Conservation (phyloP, 2,797 vertebrate species). For the Enoplosus armatus region DNA sequence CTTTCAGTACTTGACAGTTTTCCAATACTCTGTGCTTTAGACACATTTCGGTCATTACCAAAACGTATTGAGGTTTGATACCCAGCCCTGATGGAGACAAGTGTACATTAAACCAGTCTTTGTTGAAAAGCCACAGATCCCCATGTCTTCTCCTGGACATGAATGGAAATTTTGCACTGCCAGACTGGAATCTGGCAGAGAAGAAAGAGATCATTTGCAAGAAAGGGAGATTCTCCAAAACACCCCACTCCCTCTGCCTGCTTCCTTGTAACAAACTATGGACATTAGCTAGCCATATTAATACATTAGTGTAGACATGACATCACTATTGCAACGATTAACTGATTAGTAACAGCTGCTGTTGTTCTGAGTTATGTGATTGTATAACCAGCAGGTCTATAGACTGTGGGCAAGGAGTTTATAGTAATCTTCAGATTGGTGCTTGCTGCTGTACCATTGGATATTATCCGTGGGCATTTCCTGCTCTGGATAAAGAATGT, state of each 20-base stretch:
- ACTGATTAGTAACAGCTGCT: conserved; percentile 69
- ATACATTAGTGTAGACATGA: conserved; percentile 53
- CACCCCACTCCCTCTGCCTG: neutral
- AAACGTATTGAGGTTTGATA: neutral
- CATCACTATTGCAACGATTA: conserved; percentile 59
- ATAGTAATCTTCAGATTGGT: conserved; percentile 71
- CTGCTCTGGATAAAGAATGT: conserved; percentile 74
- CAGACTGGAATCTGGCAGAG: conserved; percentile 62
- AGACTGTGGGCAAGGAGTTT: conserved; percentile 57
- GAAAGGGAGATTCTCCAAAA: conserved; percentile 35
- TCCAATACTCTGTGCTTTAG: neutral
- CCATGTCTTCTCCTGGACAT: conserved; percentile 65
- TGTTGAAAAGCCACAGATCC: conserved; percentile 56
- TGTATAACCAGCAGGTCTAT: conserved; percentile 59
- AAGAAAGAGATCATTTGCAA: conserved; percentile 34
- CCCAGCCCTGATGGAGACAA: conserved; percentile 21
- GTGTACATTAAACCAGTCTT: conserved; percentile 25
- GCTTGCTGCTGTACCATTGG: conserved; percentile 55
- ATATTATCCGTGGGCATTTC: conserved; percentile 70
- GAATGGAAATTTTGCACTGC: conserved; percentile 62
- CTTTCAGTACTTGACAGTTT: conserved; percentile 6
- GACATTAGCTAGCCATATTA: conserved; percentile 30
- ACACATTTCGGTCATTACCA: neutral
- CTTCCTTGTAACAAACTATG: conserved; percentile 25
- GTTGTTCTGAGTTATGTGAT: conserved; percentile 61